Conservation (phyloP, 2,113 vertebrate genomes). For the Copsychus sechellarum region DNA sequence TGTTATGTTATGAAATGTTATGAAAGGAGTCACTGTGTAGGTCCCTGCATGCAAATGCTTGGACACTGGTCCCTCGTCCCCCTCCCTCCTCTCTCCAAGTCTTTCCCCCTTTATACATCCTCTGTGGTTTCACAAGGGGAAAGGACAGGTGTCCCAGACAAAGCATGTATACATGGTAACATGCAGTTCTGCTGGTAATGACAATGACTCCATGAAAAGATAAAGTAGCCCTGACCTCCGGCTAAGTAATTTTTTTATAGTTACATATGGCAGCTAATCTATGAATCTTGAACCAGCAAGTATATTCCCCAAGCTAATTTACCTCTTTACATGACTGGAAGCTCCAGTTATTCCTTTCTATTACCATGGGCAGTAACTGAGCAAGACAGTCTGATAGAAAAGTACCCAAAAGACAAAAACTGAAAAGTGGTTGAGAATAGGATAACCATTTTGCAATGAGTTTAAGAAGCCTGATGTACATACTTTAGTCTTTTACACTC, state of each 20-base stretch:
- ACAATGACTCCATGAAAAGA: not conserved
- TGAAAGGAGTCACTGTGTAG: not conserved
- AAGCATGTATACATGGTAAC: rapidly evolving
- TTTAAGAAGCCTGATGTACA: not conserved
- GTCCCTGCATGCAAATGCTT: not conserved
- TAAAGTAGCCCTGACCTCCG: not conserved
- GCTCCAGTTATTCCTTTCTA: not conserved
- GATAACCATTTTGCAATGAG: not conserved
- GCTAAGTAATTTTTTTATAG: not conserved
- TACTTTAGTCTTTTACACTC: not conserved
- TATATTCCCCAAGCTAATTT: not conserved
- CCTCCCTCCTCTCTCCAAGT: not conserved
- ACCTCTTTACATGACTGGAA: not conserved
- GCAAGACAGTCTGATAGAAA: not conserved
- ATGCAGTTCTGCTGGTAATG: not conserved
- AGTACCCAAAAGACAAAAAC: not conserved
- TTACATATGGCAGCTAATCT: not conserved
- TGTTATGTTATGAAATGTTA: too few species aligned
- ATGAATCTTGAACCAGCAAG: not conserved
- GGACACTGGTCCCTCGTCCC: not conserved
- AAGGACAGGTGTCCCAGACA: not conserved
- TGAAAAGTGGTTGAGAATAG: not conserved
- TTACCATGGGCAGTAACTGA: not conserved
- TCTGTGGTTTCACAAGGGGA: not conserved
- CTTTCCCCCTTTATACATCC: not conserved